Evolutionary conservation across 1,140 invertebrate genomes (phyloP), one percentile per base, ranked within the genome.

Genomic region (Panonychus citri): DNA sequence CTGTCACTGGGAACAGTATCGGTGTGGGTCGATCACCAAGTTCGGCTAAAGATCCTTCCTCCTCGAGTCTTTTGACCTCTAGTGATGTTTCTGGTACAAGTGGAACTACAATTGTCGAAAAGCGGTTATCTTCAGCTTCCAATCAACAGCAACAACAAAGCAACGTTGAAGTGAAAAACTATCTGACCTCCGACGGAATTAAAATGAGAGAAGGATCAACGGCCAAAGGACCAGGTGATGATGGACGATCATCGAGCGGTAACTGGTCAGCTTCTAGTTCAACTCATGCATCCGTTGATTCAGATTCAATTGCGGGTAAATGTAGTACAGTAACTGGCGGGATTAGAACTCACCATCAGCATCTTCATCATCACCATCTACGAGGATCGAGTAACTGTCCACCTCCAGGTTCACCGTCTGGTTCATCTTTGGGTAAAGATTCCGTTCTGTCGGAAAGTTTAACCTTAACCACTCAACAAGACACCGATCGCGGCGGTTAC

Each of bases 221-320:
- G 10, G 34, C 80, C 62, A 77, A 49, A 27, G 68, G 64, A 56
- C 72, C 74, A 52, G 77, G 77, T 66, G 81, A 83, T 57, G 84
- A 86, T 65, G 72, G 71, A 7, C 78, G 80, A 68, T 88, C 84
- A 1, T 87, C 83, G 43, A 86, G 83, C 58, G 88, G 88, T 48
- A 90, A 91, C 68, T 91, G 88, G 88, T 87, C 83, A 63, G 84
- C 83, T 2, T 66, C 65, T 37, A 86, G 83, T 1, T 88, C 82
- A 60, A 86, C 85, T 40, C 72, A 85, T 57, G 83, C 85, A 25
- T 72, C 70, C 1, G 46, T 72, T 26, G 70, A 71, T 55, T 71
- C 70, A 0, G 68, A 67, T 48, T 80, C 82, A 63, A 27, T 53
- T 21, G 34, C 30, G 46, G 30, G 30, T 34, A 34, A 34, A 34